Evolutionary conservation across 2,113 vertebrate genomes (phyloP), one percentile per base, ranked within the genome.

Genomic region (Ursus arctos): DNA sequence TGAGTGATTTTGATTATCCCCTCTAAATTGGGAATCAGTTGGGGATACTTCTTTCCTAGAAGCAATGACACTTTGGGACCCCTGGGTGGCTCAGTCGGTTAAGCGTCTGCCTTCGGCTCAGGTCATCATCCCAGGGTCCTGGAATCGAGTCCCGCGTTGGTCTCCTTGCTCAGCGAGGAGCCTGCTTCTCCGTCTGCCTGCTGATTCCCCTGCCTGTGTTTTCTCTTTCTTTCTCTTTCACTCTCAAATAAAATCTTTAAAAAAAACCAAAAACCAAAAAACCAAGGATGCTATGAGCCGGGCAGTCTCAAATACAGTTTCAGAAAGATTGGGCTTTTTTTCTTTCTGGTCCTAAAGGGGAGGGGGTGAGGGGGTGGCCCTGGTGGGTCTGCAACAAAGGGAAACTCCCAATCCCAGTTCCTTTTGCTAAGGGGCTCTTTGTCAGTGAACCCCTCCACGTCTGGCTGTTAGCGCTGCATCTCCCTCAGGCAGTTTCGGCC

Each of bases 401-500:
- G 67, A 36, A 76, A 47, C 16, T 36, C 74, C 80, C 6, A 47
- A 7, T 53, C 74, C 72, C 8, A 80, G 9, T 22, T 51, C 26
- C 1, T 67, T 63, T 80, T 43, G 49, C n/a, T 16, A 24, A 72
- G 61, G 40, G 61, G 21, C 13, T 26, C 71, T 51, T 49, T 28
- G n/a, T 22, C 10, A 11, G 13, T 19, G 51, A 11, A 0, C 24
- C 2, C 13, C 6, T 8, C 2, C 22, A 55, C 51, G 11, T 47
- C 88, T 53, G 71, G 31, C 53, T 14, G 0, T 26, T 21, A 33
- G 28, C 5, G 0, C 18, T 6, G 14, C 47, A 7, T 55, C 28
- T 31, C 19, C 53, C 22, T 31, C 59, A 16, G 61, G 53, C 21
- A 2, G 6, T 22, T 63, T 31, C 4, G n/a, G 47, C 11, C 53